These are phyloP conservation scores for Pontoporia blainvillei DNA, from an alignment of 2,113 vertebrate genomes.

Conservation along the genomic window DNA sequence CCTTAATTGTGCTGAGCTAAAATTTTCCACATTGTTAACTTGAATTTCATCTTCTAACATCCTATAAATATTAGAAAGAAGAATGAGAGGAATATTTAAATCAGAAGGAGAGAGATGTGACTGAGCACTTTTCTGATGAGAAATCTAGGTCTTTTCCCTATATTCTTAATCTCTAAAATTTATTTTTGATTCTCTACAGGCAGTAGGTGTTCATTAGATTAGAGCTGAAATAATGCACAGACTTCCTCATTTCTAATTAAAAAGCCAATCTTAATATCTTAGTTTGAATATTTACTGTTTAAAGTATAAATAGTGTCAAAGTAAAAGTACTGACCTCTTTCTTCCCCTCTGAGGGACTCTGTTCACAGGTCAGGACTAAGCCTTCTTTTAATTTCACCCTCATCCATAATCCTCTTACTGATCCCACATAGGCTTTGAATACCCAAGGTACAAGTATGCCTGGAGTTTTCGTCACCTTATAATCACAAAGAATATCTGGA, in stretches of 20 bases:
- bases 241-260: constrained; percentile 24
- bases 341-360: neutral
- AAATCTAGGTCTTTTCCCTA: neutral
- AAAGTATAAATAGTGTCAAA: neutral
- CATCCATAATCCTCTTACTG: constrained; percentile 69
- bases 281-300: constrained; percentile 6
- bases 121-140: neutral
- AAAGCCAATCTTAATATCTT: constrained; percentile 3
- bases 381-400: constrained; percentile 59
- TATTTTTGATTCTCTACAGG: neutral
- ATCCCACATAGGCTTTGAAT: constrained; percentile 40
- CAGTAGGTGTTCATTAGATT: neutral
- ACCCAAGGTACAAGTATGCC: constrained; percentile 28
- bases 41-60: constrained; percentile 54
- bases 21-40: constrained; percentile 30
- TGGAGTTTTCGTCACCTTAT: constrained; percentile 65
- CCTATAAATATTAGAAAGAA: constrained; percentile 58
- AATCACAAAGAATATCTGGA: constrained; percentile 50
- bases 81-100: constrained; percentile 37
- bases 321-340: constrained; percentile 34
- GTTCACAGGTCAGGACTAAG: constrained; percentile 48
- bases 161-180: constrained; percentile 1
- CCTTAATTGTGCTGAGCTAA: constrained; percentile 52
- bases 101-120: constrained; percentile 1
- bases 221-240: neutral